Evolutionary conservation across 2,888 invertebrate genomes (phyloP).

Genomic region (Nephrotoma guestfalica): DNA sequence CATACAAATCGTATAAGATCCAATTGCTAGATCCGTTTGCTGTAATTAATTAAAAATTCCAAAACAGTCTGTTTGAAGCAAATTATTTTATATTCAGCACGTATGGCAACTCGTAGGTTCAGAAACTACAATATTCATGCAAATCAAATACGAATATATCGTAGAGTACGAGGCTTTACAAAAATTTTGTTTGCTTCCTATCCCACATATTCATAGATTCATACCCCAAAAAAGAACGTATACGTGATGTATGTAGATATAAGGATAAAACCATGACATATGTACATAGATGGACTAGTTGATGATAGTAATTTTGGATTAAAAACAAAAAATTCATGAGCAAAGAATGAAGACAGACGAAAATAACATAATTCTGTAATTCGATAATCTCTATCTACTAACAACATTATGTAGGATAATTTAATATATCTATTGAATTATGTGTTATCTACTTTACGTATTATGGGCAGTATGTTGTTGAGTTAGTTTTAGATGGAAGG

Average conservation of each 20-base stretch:
- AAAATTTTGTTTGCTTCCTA: no score
- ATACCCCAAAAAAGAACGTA: no score
- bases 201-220: no score
- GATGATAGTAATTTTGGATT: neutral
- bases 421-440: neutral
- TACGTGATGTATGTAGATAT: neutral
- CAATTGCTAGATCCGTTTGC: no score
- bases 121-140: no score
- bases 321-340: neutral
- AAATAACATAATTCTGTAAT: neutral
- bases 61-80: no score
- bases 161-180: no score
- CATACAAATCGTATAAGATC: no score
- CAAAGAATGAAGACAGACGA: neutral
- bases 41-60: no score
- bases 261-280: neutral
- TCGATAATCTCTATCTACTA: neutral
- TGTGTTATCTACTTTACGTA: neutral
- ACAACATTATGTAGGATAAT: neutral
- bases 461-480: neutral
- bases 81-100: no score
- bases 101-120: no score
- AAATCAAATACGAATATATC: no score
- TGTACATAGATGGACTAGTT: neutral
- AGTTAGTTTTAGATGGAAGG: neutral